phyloP scores from a whole-genome alignment of 2,797 vertebrate species.

The Erithacus rubecula region DNA sequence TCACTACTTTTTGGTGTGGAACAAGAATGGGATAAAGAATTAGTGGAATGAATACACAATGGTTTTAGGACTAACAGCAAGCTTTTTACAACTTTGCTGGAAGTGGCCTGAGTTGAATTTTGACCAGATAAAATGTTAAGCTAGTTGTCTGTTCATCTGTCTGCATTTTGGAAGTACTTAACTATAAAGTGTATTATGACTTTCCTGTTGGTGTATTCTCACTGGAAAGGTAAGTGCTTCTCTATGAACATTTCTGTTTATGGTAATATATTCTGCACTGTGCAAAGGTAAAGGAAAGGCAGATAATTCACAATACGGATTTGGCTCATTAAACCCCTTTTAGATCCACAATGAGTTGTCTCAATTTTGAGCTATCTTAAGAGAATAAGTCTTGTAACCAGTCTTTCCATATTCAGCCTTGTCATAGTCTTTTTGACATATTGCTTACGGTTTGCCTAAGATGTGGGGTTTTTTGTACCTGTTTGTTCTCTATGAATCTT shows the following conservation, averaged over 20 bases:
- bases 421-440: not conserved
- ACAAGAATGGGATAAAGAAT: not conserved
- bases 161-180: not conserved
- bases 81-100: not conserved
- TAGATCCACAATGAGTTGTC: not conserved
- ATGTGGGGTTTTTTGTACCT: not conserved
- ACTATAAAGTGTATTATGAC: not conserved
- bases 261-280: not conserved
- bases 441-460: not conserved
- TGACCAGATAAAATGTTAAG: not conserved
- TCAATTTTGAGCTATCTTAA: not conserved
- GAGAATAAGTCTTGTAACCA: not conserved
- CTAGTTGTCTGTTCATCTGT: not conserved
- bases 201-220: not conserved
- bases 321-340: not conserved
- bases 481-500: not conserved
- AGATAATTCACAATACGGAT: not conserved
- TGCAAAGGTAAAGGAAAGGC: not conserved
- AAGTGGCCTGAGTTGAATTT: not conserved
- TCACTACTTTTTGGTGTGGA: not conserved
- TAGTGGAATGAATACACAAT: not conserved
- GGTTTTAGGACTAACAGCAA: not conserved
- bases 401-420: not conserved
- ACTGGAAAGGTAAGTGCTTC: not conserved
- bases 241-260: not conserved